Evolutionary conservation across 2,888 invertebrate genomes (phyloP), one percentile per base, ranked within the genome.

Genomic region (Andricus quercusramuli): DNA sequence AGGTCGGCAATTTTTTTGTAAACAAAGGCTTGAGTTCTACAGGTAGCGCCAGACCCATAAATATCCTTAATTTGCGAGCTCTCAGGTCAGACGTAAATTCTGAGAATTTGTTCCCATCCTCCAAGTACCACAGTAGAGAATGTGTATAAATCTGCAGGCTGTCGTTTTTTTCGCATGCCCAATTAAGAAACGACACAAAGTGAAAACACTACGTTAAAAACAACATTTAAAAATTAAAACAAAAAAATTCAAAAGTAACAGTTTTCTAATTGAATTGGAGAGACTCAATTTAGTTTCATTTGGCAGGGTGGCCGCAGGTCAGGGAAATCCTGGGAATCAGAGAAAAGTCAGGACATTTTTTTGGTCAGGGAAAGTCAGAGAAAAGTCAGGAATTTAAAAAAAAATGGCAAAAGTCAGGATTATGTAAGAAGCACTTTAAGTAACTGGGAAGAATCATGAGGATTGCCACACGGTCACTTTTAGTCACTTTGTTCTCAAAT

Each of bases 11-110:
- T 79, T 84, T 86, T 83, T 84, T 85, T 80, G 84, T 84, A 84
- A 86, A 86, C 85, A 86, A 86, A 88, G 84, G 89, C 89, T 88
- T 88, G 86, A 87, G 90, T 90, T 91, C 89, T 88, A 79, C 81
- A 87, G 82, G 88, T 89, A 91, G 89, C 90, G 89, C 88, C 90
- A 88, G 91, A 90, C 90, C 89, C 88, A 91, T 91, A 91, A 91
- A 91, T 91, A 90, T 91, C 89, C 90, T 90, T 89, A 89, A 89
- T 89, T 85, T 83, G 82, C 67, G 76, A 79, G 56, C 80, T 84
- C 81, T 82, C 82, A 87, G 86, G 88, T 89, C 88, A 85, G 88
- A 90, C 86, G 87, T 89, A 88, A 90, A 89, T 90, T 91, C 90
- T 87, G 82, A 86, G 90, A 90, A 91, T 88, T 82, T 81, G 85